These are phyloP conservation scores for Spermophilus dauricus DNA, from an alignment of 2,113 vertebrate species.

Conservation along the genomic window DNA sequence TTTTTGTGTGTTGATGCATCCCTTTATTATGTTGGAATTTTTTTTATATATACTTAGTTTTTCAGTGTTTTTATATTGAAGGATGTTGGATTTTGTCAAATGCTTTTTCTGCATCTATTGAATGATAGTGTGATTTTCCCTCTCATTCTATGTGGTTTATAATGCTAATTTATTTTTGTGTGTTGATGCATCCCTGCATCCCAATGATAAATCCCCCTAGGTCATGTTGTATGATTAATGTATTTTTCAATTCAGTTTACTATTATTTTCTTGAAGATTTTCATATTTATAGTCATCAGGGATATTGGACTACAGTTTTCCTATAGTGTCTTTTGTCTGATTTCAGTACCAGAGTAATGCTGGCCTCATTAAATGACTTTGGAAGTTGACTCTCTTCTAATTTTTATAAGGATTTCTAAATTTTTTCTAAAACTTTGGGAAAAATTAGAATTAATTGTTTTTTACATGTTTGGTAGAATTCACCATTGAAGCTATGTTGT, in stretches of 20 bases:
- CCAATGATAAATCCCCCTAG: not conserved
- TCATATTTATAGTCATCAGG: not conserved
- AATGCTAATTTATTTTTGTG: not conserved
- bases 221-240: not conserved
- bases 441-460: not conserved
- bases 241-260: too few relatives aligned
- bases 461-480: not conserved
- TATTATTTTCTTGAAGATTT: too few relatives aligned
- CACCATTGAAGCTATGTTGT: not conserved
- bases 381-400: not conserved
- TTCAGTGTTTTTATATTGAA: not conserved
- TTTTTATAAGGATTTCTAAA: not conserved
- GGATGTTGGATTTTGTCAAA: not conserved
- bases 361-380: not conserved
- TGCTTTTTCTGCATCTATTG: not conserved
- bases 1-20: not conserved
- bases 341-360: not conserved
- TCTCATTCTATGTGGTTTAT: not conserved
- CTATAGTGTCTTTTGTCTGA: not conserved
- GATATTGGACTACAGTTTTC: not conserved
- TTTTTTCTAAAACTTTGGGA: too few relatives aligned
- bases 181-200: not conserved
- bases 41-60: not conserved
- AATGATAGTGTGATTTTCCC: not conserved
- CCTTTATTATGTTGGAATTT: too few relatives aligned